A percentile compares a stretch with the other conserved stretches of the same genome.
Evolutionary conservation across 2,888 invertebrate genomes (phyloP).

Genomic region (Proisotoma minuta): DNA sequence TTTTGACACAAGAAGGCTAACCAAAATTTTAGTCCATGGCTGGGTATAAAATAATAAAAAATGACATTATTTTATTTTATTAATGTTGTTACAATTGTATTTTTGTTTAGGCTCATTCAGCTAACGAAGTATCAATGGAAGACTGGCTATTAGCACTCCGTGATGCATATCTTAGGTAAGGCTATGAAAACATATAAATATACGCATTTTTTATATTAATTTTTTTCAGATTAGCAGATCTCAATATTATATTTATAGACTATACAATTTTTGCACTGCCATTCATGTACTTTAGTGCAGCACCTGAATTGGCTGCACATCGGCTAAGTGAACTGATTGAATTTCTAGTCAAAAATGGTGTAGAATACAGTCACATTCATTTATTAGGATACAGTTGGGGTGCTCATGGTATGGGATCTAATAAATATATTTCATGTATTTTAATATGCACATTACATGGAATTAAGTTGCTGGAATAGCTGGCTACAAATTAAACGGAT

Average conservation of each 20-base stretch:
- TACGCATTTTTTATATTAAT: no score
- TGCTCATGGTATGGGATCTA: conserved; percentile 14
- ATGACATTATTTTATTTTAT: neutral
- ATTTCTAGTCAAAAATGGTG: conserved; percentile 23
- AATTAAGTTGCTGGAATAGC: conserved; percentile 28
- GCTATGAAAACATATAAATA: no score
- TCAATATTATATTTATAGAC: conserved; percentile 37
- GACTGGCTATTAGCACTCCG: conserved; percentile 36
- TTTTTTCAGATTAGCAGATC: conserved; percentile 36
- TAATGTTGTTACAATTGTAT: neutral
- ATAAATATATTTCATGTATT: neutral
- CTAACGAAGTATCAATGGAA: conserved; percentile 39
- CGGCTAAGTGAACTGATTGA: conserved; percentile 25
- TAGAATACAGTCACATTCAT: conserved; percentile 19
- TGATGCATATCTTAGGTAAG: conserved; percentile 34
- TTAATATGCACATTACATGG: neutral
- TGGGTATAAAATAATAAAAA: conserved; percentile 3
- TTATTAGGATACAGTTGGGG: conserved; percentile 34
- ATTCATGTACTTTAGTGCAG: conserved; percentile 29
- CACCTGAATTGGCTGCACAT: conserved; percentile 25
- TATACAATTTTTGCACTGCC: conserved; percentile 34
- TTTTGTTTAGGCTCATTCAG: conserved; percentile 28
- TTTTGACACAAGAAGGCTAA: conserved; percentile 30
- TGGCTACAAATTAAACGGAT: conserved; percentile 20
- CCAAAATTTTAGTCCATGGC: conserved; percentile 38